Evolutionary conservation across 2,797 vertebrate genomes (phyloP).

Genomic region (Sebastiscus albofasciatus): DNA sequence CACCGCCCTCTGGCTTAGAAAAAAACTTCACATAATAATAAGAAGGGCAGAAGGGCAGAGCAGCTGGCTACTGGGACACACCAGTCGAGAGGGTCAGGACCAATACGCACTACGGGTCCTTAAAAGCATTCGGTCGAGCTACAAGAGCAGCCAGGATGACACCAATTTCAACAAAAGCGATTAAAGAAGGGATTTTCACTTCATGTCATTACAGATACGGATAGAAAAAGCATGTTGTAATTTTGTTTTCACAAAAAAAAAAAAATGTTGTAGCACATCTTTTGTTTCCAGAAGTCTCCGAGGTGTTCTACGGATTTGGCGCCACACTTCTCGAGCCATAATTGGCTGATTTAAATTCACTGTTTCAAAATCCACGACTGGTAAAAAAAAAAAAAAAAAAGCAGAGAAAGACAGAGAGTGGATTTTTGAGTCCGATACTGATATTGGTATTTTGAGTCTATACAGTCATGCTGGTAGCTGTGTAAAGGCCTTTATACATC

Average conservation of each 20-base stretch:
- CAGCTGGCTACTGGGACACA: conserved; percentile 43
- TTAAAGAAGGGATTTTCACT: not conserved
- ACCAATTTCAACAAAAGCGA: not conserved
- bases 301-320: not conserved
- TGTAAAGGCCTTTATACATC: fast-evolving
- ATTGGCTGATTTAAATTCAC: conserved; percentile 3
- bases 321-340: not conserved
- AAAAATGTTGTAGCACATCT: not conserved
- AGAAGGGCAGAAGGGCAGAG: not conserved
- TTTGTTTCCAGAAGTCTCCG: not conserved
- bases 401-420: not conserved
- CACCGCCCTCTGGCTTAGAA: not conserved
- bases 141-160: not conserved
- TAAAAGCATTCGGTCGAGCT: not conserved
- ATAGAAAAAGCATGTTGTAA: not conserved
- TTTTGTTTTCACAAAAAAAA: not conserved
- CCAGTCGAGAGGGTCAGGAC: not conserved
- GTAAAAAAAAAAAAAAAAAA: not conserved
- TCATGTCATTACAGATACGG: not conserved
- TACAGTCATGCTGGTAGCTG: not conserved
- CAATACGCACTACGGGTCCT: not conserved
- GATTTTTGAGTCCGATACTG: not conserved
- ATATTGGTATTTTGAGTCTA: not conserved
- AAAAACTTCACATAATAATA: conserved; percentile 39
- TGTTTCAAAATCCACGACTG: not conserved